phyloP scores from a whole-genome alignment of 2,888 invertebrate genomes.

The Ichneumoninae sp. region DNA sequence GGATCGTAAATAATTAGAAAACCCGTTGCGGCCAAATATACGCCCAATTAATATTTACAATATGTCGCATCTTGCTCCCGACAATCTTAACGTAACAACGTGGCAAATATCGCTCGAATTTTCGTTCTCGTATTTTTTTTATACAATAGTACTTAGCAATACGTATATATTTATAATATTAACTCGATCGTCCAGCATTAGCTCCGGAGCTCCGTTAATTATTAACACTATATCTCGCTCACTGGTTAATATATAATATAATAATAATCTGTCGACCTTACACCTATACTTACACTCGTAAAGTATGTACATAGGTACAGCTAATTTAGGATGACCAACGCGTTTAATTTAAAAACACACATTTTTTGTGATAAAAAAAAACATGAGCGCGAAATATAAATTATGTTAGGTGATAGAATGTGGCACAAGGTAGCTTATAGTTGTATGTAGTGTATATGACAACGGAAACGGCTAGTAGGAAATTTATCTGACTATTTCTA shows the following conservation, averaged over 20 bases:
- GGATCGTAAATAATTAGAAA: conserved; percentile 58
- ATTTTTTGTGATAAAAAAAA: conserved; percentile 14
- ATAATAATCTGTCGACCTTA: conserved; percentile 64
- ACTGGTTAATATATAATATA: conserved; percentile 52
- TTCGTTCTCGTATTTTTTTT: conserved; percentile 57
- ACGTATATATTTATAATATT: conserved; percentile 28
- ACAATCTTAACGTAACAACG: conserved; percentile 64
- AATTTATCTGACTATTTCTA: conserved; percentile 30
- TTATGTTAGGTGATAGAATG: conserved; percentile 16
- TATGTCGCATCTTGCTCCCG: conserved; percentile 62
- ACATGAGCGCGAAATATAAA: conserved; percentile 3
- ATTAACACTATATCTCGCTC: conserved; percentile 56
- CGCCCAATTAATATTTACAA: conserved; percentile 69
- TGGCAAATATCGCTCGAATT: conserved; percentile 60
- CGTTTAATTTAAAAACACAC: conserved; percentile 47
- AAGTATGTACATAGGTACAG: conserved; percentile 73
- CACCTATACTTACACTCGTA: conserved; percentile 58
- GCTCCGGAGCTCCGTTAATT: conserved; percentile 40
- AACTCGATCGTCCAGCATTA: conserved; percentile 39
- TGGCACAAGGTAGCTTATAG: conserved; percentile 21
- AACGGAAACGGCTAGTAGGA: conserved; percentile 33
- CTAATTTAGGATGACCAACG: conserved; percentile 70
- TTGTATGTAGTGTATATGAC: conserved; percentile 7
- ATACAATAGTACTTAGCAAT: conserved; percentile 61
- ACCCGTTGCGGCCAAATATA: conserved; percentile 46